Percentiles rank a stretch among this genome's conserved stretches.
Conservation (phyloP, 2,113 vertebrate genomes). For the Micromys minutus region DNA sequence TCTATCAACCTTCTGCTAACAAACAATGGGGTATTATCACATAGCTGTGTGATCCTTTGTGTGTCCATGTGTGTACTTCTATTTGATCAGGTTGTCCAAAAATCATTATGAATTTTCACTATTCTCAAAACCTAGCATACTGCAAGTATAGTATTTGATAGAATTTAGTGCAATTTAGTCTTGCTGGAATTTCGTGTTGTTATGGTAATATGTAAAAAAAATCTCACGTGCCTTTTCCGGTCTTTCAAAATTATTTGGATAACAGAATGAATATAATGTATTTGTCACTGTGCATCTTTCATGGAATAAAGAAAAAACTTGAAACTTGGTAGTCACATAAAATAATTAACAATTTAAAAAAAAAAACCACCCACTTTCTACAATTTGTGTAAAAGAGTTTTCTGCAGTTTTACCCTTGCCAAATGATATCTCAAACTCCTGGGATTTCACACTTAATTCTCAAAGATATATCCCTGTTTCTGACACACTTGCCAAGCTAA, state of each 20-base stretch:
- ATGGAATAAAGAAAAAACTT: slow-evolving; percentile 45
- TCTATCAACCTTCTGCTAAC: neutral
- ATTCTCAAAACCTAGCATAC: neutral
- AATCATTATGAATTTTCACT: neutral
- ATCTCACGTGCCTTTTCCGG: neutral
- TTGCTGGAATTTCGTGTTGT: slow-evolving; percentile 1
- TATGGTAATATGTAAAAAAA: slow-evolving; percentile 37
- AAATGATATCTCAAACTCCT: slow-evolving; percentile 41
- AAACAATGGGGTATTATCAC: neutral
- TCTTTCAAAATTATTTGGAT: slow-evolving; percentile 57
- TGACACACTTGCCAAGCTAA: neutral
- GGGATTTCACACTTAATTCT: slow-evolving; percentile 33
- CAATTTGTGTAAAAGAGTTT: neutral
- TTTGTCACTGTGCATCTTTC: slow-evolving; percentile 12
- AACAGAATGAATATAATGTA: slow-evolving; percentile 17
- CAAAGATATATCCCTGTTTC: slow-evolving; percentile 5
- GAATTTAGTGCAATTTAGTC: neutral
- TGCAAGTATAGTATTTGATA: neutral
- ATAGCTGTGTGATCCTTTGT: neutral
- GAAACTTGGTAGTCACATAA: neutral
- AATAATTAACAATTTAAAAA: neutral
- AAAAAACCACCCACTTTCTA: neutral
- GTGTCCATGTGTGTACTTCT: neutral
- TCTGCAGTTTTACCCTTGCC: neutral
- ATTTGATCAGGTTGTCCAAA: neutral